Evolutionary conservation across 2,797 vertebrate species (phyloP).

Genomic region (Onychomys arenicola): DNA sequence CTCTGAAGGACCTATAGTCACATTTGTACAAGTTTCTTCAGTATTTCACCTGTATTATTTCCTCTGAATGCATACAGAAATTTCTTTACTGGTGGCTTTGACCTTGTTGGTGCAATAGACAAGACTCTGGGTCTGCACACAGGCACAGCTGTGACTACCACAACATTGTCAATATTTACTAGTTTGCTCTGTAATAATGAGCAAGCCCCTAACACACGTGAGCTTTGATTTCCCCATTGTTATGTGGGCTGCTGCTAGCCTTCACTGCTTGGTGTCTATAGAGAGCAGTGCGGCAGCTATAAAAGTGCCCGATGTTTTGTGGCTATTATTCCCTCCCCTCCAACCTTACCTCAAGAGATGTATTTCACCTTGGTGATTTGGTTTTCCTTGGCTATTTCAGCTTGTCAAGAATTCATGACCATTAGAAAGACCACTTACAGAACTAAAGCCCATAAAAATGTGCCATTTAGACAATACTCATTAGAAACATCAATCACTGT

Average conservation of each 20-base stretch:
- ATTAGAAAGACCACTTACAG: conserved; percentile 64
- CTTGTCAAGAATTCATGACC: conserved; percentile 39
- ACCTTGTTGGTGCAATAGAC: background rate
- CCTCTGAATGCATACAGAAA: background rate
- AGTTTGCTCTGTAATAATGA: background rate
- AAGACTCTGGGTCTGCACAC: background rate
- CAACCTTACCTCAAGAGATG: background rate
- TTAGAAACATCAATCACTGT: conserved; percentile 67
- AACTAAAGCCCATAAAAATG: conserved; percentile 18
- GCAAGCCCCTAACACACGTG: background rate
- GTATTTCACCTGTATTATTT: background rate
- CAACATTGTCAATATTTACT: background rate
- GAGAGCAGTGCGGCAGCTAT: background rate
- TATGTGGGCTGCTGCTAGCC: background rate
- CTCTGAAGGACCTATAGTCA: background rate
- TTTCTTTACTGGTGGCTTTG: conserved; percentile 40
- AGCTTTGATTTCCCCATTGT: background rate
- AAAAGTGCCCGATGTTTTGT: background rate
- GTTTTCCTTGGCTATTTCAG: conserved; percentile 63
- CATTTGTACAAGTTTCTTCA: background rate
- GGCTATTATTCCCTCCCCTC: background rate
- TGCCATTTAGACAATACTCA: conserved; percentile 60
- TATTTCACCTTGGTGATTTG: conserved; percentile 56
- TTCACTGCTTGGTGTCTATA: background rate
- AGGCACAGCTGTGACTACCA: background rate